Evolutionary conservation across 2,113 vertebrate species (phyloP), one percentile per base, ranked within the genome.

Genomic region (Peromyscus maniculatus): DNA sequence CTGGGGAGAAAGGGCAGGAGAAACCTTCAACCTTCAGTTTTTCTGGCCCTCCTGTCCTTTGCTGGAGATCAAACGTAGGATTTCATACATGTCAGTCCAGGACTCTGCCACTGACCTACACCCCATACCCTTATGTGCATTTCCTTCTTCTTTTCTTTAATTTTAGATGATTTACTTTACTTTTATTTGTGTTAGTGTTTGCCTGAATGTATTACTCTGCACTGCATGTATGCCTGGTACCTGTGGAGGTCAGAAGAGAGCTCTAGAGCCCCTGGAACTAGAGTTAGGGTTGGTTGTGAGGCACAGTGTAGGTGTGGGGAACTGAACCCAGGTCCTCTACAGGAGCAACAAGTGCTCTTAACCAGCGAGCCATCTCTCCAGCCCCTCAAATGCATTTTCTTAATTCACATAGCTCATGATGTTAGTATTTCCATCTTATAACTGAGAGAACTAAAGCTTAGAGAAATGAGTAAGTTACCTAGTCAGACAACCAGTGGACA

Each of bases 391-490:
- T 11, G 5, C 15, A 67, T 87, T 84, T 89, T 86, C 57, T 78
- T 88, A 91, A 66, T 96, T n/a, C 26, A 67, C 26, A 64, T 46
- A 84, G 28, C 5, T 89, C 17, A 31, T 80, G 78, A 92, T 71
- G 43, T 92, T 94, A 78, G 19, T 88, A 84, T 55, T 39, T 55
- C 13, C 12, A 49, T 93, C 87, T 88, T 97, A 49, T 79, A 79
- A 88, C 62, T 72, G 64, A 91, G 64, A 91, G 72, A 87, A 82
- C 33, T 43, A 69, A 87, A 52, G 26, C 28, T 33, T 78, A 66
- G 52, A 89, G 88, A 89, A 91, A 93, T 84, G 79, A 91, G 62
- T 69, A 69, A 82, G 6, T 86, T 89, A 28, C 21, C 91, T 36
- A 91, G 59, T 88, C 31, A 72, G 7, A 36, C 15, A 90, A 43